Evolutionary conservation across 2,113 vertebrate genomes (phyloP).

Genomic region (Gymnorhina tibicen): DNA sequence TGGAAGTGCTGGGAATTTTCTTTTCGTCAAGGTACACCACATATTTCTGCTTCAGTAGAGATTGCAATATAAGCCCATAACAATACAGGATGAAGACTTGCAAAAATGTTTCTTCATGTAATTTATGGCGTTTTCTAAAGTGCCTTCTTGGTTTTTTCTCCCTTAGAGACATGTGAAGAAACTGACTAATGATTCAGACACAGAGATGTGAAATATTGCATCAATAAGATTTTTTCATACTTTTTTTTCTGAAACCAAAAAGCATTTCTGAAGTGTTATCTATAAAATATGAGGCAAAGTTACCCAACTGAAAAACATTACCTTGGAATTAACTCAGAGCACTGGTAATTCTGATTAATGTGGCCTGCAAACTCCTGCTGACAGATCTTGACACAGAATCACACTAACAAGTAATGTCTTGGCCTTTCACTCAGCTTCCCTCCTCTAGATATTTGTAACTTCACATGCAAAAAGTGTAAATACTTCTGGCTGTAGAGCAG

Average conservation of each 20-base stretch:
- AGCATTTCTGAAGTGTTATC: background rate
- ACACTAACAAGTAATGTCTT: background rate
- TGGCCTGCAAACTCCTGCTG: background rate
- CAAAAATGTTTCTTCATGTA: background rate
- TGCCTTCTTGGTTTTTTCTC: background rate
- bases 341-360: background rate
- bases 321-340: background rate
- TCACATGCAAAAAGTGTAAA: background rate
- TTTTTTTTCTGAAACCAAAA: background rate
- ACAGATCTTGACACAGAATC: background rate
- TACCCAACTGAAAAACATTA: background rate
- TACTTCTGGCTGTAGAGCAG: background rate
- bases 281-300: background rate
- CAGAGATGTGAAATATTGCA: background rate
- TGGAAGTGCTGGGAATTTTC: background rate
- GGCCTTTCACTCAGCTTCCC: background rate
- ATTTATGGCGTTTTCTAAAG: background rate
- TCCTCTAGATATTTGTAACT: background rate
- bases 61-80: background rate
- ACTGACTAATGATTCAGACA: background rate
- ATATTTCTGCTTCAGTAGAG: background rate
- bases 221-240: background rate
- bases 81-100: background rate
- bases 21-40: background rate
- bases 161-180: background rate